These are phyloP conservation scores for Amphibalanus amphitrite DNA, from an alignment of 1,140 invertebrate genomes.

Conservation along the genomic window DNA sequence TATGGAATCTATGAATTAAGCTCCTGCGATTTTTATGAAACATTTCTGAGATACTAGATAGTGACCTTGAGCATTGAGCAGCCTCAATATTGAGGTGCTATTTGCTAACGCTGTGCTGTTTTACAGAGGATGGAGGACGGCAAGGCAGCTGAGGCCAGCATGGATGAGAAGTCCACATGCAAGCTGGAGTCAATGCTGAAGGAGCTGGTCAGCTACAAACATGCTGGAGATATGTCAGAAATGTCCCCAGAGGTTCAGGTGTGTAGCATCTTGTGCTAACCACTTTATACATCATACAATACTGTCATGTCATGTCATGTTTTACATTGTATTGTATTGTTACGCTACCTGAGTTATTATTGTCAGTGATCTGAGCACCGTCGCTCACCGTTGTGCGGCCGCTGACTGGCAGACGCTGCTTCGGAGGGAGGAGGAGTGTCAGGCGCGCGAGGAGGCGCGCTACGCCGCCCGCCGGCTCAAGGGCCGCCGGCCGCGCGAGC, in stretches of 20 bases:
- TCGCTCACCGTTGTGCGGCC: no score
- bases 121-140: background rate
- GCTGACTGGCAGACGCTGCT: background rate
- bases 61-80: no score
- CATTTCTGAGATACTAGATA: no score
- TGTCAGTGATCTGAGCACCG: no score
- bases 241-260: background rate
- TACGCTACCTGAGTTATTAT: no score
- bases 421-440: background rate
- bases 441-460: background rate
- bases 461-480: background rate
- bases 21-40: no score
- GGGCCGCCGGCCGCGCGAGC: background rate
- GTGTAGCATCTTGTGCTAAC: background rate
- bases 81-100: no score
- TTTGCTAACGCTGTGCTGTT: no score
- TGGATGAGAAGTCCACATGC: background rate
- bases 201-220: background rate
- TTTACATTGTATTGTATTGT: no score
- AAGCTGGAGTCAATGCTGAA: background rate
- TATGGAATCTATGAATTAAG: no score
- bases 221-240: background rate
- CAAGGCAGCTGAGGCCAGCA: background rate
- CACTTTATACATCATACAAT: no score
- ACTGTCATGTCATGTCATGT: no score